Evolutionary conservation across 37 sponge, comb jelly and placozoan species (phyloP).

Genomic region (Halisarca cf. caerulea): DNA sequence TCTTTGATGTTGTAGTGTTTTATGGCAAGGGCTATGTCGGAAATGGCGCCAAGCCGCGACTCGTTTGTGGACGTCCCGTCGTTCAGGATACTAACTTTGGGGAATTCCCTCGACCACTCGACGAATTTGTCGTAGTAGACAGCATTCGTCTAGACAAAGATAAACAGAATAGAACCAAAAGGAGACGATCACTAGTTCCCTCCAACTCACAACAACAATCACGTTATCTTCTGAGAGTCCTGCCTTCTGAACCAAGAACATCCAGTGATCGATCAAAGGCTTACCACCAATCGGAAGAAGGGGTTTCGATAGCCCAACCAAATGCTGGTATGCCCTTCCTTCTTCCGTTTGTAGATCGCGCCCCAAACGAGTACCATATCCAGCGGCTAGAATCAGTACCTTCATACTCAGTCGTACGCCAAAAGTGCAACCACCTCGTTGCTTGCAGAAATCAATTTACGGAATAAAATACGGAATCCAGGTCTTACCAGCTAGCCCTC

Average conservation of each 20-base stretch:
- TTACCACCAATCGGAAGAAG: conserved; percentile 71
- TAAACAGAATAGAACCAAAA: background rate
- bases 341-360: conserved; percentile 41
- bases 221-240: background rate
- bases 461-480: no score
- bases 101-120: conserved; percentile 55
- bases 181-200: background rate
- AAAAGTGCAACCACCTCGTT: no score
- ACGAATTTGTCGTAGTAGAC: conserved; percentile 39
- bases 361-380: conserved; percentile 80
- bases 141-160: conserved; percentile 51
- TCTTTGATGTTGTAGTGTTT: conserved; percentile 36
- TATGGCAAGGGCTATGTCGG: conserved; percentile 50
- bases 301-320: conserved; percentile 70
- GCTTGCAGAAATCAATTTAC: no score
- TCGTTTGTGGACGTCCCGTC: conserved; percentile 61
- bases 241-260: background rate
- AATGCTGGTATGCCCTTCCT: conserved; percentile 23
- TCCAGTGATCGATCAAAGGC: conserved; percentile 71
- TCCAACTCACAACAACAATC: conserved; percentile 13
- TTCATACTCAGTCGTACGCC: no score
- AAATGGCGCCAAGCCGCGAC: conserved; percentile 69
- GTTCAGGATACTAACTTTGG: conserved; percentile 46
- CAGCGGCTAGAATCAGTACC: conserved; percentile 75
- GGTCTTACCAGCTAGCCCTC: no score